phyloP scores from a whole-genome alignment of 2,113 vertebrate genomes.

The Grallaria varia region DNA sequence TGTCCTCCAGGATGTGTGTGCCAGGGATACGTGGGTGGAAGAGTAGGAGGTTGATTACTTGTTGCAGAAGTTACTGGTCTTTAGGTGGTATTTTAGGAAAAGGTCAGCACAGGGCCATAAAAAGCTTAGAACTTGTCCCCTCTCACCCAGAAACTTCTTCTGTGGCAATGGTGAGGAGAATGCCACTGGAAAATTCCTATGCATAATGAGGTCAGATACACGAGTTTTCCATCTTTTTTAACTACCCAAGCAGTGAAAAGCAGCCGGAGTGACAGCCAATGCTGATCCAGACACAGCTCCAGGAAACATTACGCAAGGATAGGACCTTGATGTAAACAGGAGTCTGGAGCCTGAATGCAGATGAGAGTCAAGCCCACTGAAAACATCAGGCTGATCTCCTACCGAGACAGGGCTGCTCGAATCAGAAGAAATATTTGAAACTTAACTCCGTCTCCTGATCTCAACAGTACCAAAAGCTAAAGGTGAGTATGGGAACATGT shows the following conservation, averaged over 20 bases:
- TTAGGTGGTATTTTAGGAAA: not conserved
- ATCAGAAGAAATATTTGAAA: not conserved
- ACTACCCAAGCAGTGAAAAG: not conserved
- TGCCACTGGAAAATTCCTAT: not conserved
- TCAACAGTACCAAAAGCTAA: not conserved
- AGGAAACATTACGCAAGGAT: not conserved
- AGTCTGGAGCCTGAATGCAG: not conserved
- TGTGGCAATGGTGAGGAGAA: not conserved
- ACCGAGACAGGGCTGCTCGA: not conserved
- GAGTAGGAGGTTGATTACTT: not conserved
- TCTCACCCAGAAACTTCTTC: not conserved
- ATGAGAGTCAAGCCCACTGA: not conserved
- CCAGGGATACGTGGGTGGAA: not conserved
- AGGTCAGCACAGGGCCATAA: not conserved
- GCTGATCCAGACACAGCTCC: not conserved
- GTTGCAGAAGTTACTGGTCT: not conserved
- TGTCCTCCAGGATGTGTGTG: accelerated
- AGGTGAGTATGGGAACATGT: not conserved
- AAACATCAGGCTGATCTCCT: not conserved
- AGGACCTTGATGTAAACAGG: not conserved
- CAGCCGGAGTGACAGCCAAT: not conserved
- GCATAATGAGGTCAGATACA: not conserved
- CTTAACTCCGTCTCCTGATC: not conserved
- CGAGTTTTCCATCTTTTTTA: not conserved
- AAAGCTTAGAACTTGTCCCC: not conserved